These are phyloP conservation scores for Bovichtus diacanthus DNA, from an alignment of 2,797 vertebrate species.

Conservation along the genomic window DNA sequence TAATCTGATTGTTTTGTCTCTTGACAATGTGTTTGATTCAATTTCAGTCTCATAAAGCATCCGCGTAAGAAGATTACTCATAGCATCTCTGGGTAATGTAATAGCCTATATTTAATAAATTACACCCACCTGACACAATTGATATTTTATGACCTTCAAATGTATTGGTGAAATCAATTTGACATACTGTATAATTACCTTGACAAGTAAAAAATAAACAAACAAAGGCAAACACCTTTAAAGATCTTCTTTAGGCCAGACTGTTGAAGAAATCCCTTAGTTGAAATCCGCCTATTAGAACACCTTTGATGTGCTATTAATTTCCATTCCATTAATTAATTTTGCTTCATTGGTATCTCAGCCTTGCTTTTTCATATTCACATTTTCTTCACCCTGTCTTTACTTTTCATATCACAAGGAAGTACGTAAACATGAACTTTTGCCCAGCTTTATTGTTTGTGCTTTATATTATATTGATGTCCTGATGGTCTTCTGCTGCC, in stretches of 20 bases:
- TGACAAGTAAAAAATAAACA: too few species aligned
- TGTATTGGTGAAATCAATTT: neutral
- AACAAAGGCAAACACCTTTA: too few species aligned
- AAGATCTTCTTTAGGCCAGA: too few species aligned
- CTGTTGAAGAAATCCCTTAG: too few species aligned
- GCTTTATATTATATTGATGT: neutral
- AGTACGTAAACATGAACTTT: neutral
- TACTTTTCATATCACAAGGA: neutral
- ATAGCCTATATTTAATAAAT: constrained; percentile 7
- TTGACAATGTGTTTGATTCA: constrained; percentile 14
- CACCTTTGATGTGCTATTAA: too few species aligned
- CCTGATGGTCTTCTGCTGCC: neutral
- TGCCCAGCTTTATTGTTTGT: neutral
- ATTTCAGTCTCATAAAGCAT: constrained; percentile 27
- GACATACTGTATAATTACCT: too few species aligned
- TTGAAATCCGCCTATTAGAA: too few species aligned
- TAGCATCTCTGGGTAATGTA: constrained; percentile 10
- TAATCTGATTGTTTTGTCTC: constrained; percentile 4
- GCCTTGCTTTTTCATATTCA: neutral
- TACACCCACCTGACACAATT: neutral
- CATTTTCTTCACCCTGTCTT: neutral
- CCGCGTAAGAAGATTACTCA: constrained; percentile 7
- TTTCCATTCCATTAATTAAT: too few species aligned
- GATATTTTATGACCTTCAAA: constrained; percentile 18
- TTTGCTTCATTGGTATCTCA: neutral